Base-by-base conservation (phyloP, 2,113 vertebrate genomes). In the Pygoscelis adeliae region DNA sequence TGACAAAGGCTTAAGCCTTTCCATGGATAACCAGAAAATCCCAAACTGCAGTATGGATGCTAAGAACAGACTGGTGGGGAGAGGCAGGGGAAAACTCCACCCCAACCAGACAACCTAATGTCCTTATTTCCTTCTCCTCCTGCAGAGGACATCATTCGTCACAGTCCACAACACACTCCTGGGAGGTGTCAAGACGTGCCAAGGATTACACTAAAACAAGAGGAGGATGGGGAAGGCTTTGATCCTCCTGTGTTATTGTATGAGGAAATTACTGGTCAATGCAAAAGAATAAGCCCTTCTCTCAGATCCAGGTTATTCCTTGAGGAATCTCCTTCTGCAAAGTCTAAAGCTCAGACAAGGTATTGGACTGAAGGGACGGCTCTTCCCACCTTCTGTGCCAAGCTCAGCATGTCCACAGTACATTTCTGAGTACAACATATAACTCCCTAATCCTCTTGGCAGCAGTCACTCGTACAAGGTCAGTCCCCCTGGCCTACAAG, bases 401-500 rank as follows among this genome's bases (percentile, higher is more conserved):
- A 96, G 61, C 63, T 74, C 19, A 9, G 93, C 86, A 74, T 18
- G 59, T 67, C 83, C 38, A 36, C 3, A 2, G 63, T 12, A 63
- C 56, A 40, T 26, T 94, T 96, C 67, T 70, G 71, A 90, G 73
- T 1, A 5, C 50, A 77, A 49, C 58, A 53, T 20, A 67, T 38
- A 78, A 61, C 55, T 90, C 77, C n/a, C 83, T 93, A 87, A 92
- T 87, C 72, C 55, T 93, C 94, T 86, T 95, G 92, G 88, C 92
- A 95, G 42, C 76, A 90, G 88, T 63, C 83, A 83, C 59, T 86
- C 6, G 2, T 47, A n/a, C 53, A 77, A 88, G 85, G 89, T 83
- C 88, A 83, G 87, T 87, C 67, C 50, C 73, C 13, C 29, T 32
- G 29, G 59, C 72, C 95, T 72, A 81, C 21, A 90, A 69, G 55